Base-by-base conservation (phyloP, 37 sponge, comb jelly and placozoan genomes). In the Bolinopsis microptera region DNA sequence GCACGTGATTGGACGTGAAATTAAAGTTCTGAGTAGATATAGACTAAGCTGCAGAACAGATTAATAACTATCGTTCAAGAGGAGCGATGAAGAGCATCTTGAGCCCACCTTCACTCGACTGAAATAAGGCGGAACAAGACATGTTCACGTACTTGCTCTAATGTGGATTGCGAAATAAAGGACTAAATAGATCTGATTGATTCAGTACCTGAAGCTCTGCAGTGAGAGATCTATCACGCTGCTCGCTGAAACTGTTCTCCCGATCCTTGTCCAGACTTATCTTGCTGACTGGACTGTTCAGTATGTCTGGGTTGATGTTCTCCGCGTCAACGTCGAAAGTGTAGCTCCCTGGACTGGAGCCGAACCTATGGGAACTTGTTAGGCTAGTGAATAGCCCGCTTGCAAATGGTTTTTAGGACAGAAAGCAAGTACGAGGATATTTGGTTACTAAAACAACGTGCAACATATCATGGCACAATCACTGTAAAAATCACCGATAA, bases 231-330 rank as follows among this genome's bases (percentile, higher is more conserved):
- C 61, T 5, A 48, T 48, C 61, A 5, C 61, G 5, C 61, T 48
- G 61, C 61, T 48, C 61, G 13, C 61, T 48, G 61, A 48, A 48
- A 48, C 61, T 48, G 13, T 48, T 48, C 61, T 48, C 61, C 61
- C 61, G 61, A 13, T 48, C 13, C 61, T 48, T 48, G 61, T 48
- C 13, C 9, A 48, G 5, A 48, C 61, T 48, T 13, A 48, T 48
- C 61, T 48, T 48, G 61, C 61, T 48, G 61, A 48, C 61, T 13
- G 61, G 61, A 48, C 61, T 48, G 13, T 34, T 32, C 80, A 77
- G 80, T 8, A 36, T 34, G 80, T 77, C 90, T 16, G 90, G 90
- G 28, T 86, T 86, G 90, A 86, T 86, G 90, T 86, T 86, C 28
- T 86, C 90, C 5, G 90, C 90, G 61, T 86, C 90, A 25, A 86